Evolutionary conservation across 2,797 vertebrate species (phyloP).

Genomic region (Urosaurus nigricauda): DNA sequence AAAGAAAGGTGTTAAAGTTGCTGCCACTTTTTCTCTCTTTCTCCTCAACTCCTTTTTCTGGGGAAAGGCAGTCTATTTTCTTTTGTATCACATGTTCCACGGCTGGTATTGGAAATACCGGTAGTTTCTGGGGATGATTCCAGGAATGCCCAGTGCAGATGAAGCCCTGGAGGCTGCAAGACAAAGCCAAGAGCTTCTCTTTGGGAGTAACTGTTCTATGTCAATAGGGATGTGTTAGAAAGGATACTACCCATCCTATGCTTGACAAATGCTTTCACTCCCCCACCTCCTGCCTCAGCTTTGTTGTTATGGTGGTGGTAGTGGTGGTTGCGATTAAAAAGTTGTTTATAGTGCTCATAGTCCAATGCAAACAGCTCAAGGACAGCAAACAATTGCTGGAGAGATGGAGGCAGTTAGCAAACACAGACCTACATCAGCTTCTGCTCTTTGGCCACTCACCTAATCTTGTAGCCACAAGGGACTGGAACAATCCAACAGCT

Average conservation of each 20-base stretch:
- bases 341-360: constrained; percentile 22
- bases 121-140: neutral
- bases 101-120: neutral
- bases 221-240: constrained; percentile 13
- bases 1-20: too few relatives aligned
- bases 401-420: neutral
- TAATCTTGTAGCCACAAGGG: constrained; percentile 34
- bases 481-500: constrained; percentile 15
- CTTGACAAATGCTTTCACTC: neutral
- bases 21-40: too few relatives aligned
- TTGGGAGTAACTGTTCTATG: neutral
- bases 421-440: constrained; percentile 44
- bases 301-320: neutral
- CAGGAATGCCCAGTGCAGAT: neutral
- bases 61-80: too few relatives aligned
- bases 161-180: neutral
- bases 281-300: neutral
- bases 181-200: neutral
- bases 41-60: too few relatives aligned
- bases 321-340: neutral
- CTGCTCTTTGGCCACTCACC: constrained; percentile 30
- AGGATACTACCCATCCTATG: neutral
- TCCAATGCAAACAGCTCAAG: constrained; percentile 42
- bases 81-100: neutral
- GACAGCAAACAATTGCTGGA: constrained; percentile 35